A percentile compares a stretch with the other conserved stretches of the same genome.
These are phyloP conservation scores for Apomyelois bistriatella DNA, from an alignment of 2,888 invertebrate genomes.

Conservation along the genomic window DNA sequence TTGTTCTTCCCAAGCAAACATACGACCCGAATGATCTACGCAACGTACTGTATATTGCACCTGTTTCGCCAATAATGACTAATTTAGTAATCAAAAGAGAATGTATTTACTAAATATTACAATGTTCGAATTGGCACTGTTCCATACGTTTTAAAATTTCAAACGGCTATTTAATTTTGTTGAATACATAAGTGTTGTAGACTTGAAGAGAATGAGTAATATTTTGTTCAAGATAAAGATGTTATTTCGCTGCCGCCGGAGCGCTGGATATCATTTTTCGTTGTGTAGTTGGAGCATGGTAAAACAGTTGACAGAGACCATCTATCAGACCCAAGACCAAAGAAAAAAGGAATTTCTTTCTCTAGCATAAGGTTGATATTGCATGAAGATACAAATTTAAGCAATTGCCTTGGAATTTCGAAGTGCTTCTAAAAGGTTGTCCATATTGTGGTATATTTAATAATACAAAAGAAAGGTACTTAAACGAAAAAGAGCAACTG, in stretches of 20 bases:
- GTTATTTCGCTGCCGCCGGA: constrained; percentile 36
- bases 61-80: constrained; percentile 16
- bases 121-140: constrained; percentile 37
- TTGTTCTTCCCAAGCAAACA: too few relatives aligned
- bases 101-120: constrained; percentile 16
- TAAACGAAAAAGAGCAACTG: not conserved
- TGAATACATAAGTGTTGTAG: constrained; percentile 33
- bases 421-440: constrained; percentile 31
- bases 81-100: constrained; percentile 19
- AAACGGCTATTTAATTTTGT: constrained; percentile 40
- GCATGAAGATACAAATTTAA: constrained; percentile 16
- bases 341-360: constrained; percentile 35
- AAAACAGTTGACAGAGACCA: constrained; percentile 48
- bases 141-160: constrained; percentile 43
- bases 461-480: constrained; percentile 23
- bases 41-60: too few relatives aligned
- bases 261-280: constrained; percentile 53
- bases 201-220: constrained; percentile 43
- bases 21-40: too few relatives aligned
- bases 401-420: constrained; percentile 30
- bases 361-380: constrained; percentile 25
- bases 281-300: constrained; percentile 29
- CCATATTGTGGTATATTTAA: constrained; percentile 29
- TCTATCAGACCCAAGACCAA: constrained; percentile 40
- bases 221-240: constrained; percentile 51